Conservation (phyloP, 2,888 invertebrate species). For the Physocephala rufipes region DNA sequence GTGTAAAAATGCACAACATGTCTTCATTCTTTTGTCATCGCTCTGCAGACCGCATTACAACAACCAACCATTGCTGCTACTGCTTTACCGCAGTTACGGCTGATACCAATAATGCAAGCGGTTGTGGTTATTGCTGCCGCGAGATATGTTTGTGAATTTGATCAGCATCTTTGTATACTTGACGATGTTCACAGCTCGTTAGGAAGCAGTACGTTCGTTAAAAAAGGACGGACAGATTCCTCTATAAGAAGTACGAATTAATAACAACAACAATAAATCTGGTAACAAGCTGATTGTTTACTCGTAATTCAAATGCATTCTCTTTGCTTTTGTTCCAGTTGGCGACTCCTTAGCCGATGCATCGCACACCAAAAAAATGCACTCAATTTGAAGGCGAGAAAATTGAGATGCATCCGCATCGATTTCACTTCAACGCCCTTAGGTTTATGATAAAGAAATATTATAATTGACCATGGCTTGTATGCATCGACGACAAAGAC, state of each 20-base stretch:
- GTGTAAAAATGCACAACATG: not conserved
- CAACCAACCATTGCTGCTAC: constrained; percentile 7
- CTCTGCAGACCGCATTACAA: constrained; percentile 1
- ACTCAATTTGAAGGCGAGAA: constrained; percentile 9
- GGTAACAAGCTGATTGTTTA: not conserved
- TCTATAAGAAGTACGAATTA: not conserved
- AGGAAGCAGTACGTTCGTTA: not conserved
- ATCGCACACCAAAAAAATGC: not conserved
- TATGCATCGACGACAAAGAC: not conserved
- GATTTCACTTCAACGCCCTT: constrained; percentile 28
- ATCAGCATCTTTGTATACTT: constrained; percentile 31
- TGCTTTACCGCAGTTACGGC: constrained; percentile 6
- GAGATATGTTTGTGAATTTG: constrained; percentile 26
- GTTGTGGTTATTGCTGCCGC: constrained; percentile 18
- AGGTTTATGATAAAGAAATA: constrained; percentile 25
- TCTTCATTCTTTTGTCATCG: constrained; percentile 1
- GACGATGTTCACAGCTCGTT: constrained; percentile 35
- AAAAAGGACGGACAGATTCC: not conserved
- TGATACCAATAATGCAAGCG: constrained; percentile 24
- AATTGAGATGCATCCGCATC: constrained; percentile 34
- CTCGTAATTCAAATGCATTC: not conserved
- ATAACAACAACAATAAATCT: too few relatives aligned
- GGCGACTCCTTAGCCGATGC: not conserved
- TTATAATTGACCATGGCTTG: constrained; percentile 30
- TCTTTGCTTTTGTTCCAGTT: not conserved